A percentile compares a stretch with the other conserved stretches of the same genome.
These are phyloP conservation scores for Takifugu ocellatus DNA, from an alignment of 2,797 vertebrate species.

Conservation along the genomic window DNA sequence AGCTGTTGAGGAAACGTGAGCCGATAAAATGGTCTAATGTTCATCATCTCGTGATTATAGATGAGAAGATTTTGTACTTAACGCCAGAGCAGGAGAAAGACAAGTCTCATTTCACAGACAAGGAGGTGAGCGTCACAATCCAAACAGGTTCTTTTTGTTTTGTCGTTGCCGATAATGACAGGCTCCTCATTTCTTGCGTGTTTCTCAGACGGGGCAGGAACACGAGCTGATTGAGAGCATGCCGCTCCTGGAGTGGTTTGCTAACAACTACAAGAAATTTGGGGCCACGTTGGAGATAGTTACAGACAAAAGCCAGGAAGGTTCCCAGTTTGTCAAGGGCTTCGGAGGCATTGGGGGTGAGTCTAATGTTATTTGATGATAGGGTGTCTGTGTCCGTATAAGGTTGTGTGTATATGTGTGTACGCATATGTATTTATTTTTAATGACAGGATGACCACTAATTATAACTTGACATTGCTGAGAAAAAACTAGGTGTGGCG, in stretches of 20 bases:
- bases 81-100: slow-evolving; percentile 99
- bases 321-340: slow-evolving; percentile 99
- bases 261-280: slow-evolving; percentile 99
- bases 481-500: too few relatives aligned
- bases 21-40: neutral
- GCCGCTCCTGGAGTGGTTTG: slow-evolving; percentile 98
- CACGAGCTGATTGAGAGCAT: slow-evolving; percentile 98
- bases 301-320: slow-evolving; percentile 99
- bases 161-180: neutral
- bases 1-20: neutral
- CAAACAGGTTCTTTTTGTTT: neutral
- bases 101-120: slow-evolving; percentile 99
- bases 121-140: slow-evolving; percentile 82
- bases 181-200: neutral
- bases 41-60: slow-evolving; percentile 59
- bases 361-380: slow-evolving; percentile 11
- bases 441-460: too few relatives aligned
- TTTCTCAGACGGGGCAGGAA: slow-evolving; percentile 90
- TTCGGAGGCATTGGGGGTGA: slow-evolving; percentile 99
- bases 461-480: too few relatives aligned
- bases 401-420: too few relatives aligned
- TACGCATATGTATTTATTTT: too few relatives aligned
- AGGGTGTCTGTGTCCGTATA: too few relatives aligned
- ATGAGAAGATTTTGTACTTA: slow-evolving; percentile 96
- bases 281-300: slow-evolving; percentile 99